Conservation (phyloP, 1,140 invertebrate species). For the Ectropis grisescens region DNA sequence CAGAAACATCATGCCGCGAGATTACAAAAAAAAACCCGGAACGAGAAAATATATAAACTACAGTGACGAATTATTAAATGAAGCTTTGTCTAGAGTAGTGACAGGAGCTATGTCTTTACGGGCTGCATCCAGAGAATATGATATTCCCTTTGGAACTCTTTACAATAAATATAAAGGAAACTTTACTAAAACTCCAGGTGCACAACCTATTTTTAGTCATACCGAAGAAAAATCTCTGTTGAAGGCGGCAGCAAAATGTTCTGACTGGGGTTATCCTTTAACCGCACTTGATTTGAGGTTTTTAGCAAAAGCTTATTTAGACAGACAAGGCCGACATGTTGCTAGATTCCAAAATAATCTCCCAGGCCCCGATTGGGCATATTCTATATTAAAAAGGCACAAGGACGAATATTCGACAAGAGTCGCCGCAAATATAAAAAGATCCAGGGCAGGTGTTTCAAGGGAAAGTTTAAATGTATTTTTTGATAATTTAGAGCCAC, state of each 20-base stretch:
- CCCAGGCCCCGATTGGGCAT: constrained; percentile 6
- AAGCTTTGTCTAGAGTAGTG: no score
- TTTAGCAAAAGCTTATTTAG: constrained; percentile 5
- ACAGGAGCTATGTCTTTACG: neutral
- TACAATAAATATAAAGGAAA: no score
- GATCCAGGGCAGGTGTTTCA: constrained; percentile 4
- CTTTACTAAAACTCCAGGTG: no score
- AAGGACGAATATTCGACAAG: constrained; percentile 1
- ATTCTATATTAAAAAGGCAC: constrained; percentile 6
- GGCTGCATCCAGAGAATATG: neutral
- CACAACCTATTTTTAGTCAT: no score
- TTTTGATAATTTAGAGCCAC: constrained; percentile 1
- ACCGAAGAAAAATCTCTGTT: neutral
- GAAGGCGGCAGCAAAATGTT: constrained; percentile 2
- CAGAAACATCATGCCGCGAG: no score
- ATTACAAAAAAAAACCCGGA: no score
- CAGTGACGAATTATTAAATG: no score
- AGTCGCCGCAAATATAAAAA: constrained; percentile 6
- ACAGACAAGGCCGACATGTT: constrained; percentile 2
- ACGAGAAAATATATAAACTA: no score
- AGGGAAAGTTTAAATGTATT: neutral
- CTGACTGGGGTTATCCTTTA: constrained; percentile 9
- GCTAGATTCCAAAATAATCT: constrained; percentile 6
- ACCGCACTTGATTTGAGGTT: constrained; percentile 2
- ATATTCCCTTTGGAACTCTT: neutral